Evolutionary conservation across 2,888 invertebrate species (phyloP).

Genomic region (Epinotia nisella): DNA sequence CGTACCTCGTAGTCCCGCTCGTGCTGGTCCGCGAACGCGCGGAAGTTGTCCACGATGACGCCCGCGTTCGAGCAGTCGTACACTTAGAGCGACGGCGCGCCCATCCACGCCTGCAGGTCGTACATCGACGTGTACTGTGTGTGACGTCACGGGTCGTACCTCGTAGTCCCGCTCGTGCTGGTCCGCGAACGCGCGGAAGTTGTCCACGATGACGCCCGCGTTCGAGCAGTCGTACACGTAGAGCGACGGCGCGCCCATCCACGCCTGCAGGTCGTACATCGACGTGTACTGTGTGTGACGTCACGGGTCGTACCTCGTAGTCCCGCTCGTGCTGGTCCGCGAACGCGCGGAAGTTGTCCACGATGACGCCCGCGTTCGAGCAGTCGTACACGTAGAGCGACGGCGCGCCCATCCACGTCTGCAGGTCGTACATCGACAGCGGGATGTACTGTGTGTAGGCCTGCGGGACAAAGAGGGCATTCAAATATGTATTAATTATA

Average conservation of each 20-base stretch:
- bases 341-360: constrained; percentile 95
- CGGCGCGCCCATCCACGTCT: constrained; percentile 99
- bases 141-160: constrained; percentile 59
- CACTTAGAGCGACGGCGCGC: constrained; percentile 99
- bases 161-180: constrained; percentile 94
- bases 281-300: background rate
- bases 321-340: constrained; percentile 96
- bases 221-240: too few relatives aligned
- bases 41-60: constrained; percentile 96
- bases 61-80: constrained; percentile 99
- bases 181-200: constrained; percentile 94
- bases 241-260: background rate
- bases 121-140: constrained; percentile 98
- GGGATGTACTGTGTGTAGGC: constrained; percentile 99
- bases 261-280: background rate
- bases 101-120: constrained; percentile 99
- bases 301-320: constrained; percentile 80
- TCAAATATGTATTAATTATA: too few relatives aligned
- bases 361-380: constrained; percentile 98
- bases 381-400: constrained; percentile 99
- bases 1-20: constrained; percentile 90
- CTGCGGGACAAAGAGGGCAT: constrained; percentile 77
- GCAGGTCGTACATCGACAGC: constrained; percentile 98
- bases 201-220: constrained; percentile 97
- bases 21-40: constrained; percentile 95